Evolutionary conservation across 2,113 vertebrate genomes (phyloP).

Genomic region (Myotis yumanensis): DNA sequence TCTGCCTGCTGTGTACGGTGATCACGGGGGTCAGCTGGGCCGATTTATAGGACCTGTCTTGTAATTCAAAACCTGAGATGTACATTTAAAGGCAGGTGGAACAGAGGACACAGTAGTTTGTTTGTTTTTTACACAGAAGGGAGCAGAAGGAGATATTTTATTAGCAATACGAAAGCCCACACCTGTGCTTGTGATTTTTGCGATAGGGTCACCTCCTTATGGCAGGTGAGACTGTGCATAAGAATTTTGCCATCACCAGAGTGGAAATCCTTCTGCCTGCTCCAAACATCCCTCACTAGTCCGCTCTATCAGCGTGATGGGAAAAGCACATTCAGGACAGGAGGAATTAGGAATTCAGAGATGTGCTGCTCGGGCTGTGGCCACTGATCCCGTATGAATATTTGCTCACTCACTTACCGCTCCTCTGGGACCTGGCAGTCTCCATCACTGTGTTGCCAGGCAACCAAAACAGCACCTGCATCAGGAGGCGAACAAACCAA

Average conservation of each 20-base stretch:
- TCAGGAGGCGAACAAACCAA: conserved; percentile 3
- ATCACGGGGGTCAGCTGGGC: background rate
- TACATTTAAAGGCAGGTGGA: background rate
- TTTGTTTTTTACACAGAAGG: background rate
- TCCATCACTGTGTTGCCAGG: conserved; percentile 31
- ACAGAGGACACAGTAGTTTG: background rate
- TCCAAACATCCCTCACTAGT: background rate
- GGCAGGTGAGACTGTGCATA: background rate
- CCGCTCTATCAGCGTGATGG: background rate
- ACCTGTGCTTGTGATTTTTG: background rate
- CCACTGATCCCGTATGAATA: background rate
- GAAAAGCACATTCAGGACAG: background rate
- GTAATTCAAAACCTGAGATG: background rate
- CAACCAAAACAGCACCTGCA: conserved; percentile 45
- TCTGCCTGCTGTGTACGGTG: background rate
- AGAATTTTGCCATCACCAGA: background rate
- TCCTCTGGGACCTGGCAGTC: conserved; percentile 13
- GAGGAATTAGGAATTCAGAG: background rate
- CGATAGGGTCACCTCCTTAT: background rate
- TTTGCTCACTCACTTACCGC: conserved; percentile 17
- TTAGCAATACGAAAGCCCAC: background rate
- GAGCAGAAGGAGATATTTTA: background rate
- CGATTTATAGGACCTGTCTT: background rate
- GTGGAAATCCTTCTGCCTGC: background rate
- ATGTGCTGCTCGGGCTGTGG: background rate